Evolutionary conservation across 2,797 vertebrate genomes (phyloP), one percentile per base, ranked within the genome.

Genomic region (Labeo calbasu): DNA sequence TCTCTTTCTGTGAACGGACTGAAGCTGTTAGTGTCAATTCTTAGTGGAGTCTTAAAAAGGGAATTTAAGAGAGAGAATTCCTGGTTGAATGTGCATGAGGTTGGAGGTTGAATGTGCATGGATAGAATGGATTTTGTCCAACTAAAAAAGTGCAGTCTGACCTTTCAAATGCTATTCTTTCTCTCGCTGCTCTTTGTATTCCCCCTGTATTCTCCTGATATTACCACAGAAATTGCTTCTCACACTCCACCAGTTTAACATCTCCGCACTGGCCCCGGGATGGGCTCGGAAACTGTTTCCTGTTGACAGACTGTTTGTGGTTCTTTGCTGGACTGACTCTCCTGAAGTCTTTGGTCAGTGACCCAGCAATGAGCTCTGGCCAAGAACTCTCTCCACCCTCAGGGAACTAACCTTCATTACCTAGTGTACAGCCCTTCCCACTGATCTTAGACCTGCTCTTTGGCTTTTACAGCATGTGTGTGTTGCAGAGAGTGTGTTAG

Each of bases 181-280:
- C 57, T 66, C 75, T 63, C n/a, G 1, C 48, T 66, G 19, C 46
- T 59, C 23, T 84, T 65, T 43, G n/a, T 57, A n/a, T 25, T 77
- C 57, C 59, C 70, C 21, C n/a, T 40, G 55, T 68, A 53, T 82
- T 82, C 63, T 87, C 65, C 1, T 66, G 32, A 61, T 69, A 68
- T 79, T 79, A 70, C 23, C 71, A 51, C 55, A 55, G 79, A 85
- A 87, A 83, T 83, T 63, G 80, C 70, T 65, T 83, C 83, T 79
- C 70, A 83, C 46, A 83, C 53, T 87, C 28, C 72, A 69, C n/a
- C 63, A 77, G 77, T 83, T 77, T 77, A 76, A 84, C 78, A 21
- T 79, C 69, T 79, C 46, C 69, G 70, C 50, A 53, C 53, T 17
- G 23, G 25, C 63, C 40, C 23, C 63, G 25, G 55, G 59, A 84